phyloP scores from a whole-genome alignment of 1,140 invertebrate genomes.

The Hylaeus anthracinus region DNA sequence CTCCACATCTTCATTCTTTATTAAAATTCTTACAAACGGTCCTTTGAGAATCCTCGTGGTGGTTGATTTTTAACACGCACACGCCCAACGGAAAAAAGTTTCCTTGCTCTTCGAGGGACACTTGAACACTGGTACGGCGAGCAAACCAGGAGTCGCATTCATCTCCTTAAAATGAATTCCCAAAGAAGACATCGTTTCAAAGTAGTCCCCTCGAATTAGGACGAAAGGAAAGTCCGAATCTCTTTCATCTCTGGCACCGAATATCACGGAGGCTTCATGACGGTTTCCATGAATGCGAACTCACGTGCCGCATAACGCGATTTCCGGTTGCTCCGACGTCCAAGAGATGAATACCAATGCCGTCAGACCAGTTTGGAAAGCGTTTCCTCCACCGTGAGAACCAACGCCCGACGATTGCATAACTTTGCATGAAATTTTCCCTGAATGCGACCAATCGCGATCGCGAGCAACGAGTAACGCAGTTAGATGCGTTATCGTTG shows the following conservation, averaged over 20 bases:
- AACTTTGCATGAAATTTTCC: constrained; percentile 11
- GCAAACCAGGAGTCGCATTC: no score
- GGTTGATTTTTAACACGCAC: no score
- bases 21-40: no score
- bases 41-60: no score
- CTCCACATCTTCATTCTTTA: no score
- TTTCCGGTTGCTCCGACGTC: neutral
- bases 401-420: neutral
- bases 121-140: no score
- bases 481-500: neutral
- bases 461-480: neutral
- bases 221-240: neutral
- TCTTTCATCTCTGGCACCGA: neutral
- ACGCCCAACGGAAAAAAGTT: no score
- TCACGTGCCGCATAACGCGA: neutral
- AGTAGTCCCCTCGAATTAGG: no score
- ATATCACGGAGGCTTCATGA: neutral
- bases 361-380: neutral
- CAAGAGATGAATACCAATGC: neutral
- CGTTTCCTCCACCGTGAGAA: neutral
- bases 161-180: no score
- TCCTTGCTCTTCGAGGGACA: no score
- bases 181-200: no score
- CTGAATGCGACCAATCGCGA: neutral
- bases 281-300: constrained; percentile 5